phyloP scores from a whole-genome alignment of 2,888 invertebrate genomes.

The Melieria crassipennis region DNA sequence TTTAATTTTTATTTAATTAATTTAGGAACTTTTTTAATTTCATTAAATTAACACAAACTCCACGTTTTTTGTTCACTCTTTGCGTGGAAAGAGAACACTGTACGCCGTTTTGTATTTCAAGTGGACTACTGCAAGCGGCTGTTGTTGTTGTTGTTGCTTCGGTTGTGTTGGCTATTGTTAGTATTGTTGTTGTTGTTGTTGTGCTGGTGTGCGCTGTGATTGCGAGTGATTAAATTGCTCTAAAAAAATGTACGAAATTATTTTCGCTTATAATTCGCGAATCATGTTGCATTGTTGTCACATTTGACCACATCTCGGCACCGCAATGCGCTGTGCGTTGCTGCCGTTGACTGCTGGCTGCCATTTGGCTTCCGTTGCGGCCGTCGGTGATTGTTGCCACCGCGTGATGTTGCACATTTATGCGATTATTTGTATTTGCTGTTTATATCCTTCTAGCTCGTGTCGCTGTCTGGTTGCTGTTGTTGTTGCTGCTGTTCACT shows the following conservation, averaged over 20 bases:
- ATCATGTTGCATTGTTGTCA: constrained; percentile 61
- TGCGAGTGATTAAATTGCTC: constrained; percentile 58
- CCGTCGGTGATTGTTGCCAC: constrained; percentile 30
- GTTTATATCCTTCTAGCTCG: constrained; percentile 13
- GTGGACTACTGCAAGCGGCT: no score
- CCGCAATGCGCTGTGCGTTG: background rate
- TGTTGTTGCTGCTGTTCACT: constrained; percentile 17
- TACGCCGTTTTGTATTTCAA: no score
- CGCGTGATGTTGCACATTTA: constrained; percentile 39
- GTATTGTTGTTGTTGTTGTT: constrained; percentile 1
- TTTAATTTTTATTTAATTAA: no score
- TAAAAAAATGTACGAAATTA: constrained; percentile 57
- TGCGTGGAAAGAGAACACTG: no score
- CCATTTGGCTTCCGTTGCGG: background rate
- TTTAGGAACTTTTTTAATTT: no score
- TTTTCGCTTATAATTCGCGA: constrained; percentile 58
- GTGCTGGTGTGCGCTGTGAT: constrained; percentile 29
- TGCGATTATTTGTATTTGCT: constrained; percentile 31
- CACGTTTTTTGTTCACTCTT: no score
- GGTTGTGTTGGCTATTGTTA: background rate
- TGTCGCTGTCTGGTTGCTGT: constrained; percentile 18
- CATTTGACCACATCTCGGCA: constrained; percentile 27
- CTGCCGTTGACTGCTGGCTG: background rate
- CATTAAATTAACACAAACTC: no score
- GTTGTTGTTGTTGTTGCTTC: background rate